Base-by-base conservation (phyloP, 1,140 invertebrate species). In the Brachionus plicatilis region DNA sequence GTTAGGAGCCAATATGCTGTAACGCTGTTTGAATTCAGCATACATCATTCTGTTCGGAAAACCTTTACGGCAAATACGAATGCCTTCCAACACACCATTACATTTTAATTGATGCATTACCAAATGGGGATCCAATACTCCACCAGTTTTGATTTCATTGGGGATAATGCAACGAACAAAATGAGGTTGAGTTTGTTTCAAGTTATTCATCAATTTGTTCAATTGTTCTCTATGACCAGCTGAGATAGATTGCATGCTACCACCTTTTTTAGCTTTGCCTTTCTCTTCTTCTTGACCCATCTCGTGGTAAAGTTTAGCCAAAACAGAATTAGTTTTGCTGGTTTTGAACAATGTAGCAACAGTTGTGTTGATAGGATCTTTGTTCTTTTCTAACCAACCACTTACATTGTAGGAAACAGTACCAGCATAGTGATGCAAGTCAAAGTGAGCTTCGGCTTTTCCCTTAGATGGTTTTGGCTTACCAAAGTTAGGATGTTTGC, bases 1-100 rank as follows among this genome's bases (percentile, higher is more conserved):
- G 88, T 93, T 92, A 85, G 95, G 95, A 87, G 94, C 94, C 93
- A 99, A 93, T 92, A 99, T 98, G 92, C 96, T 95, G 93, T 98
- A 99, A 95, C 97, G 95, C 90, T 99, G 95, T 91, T 99, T 99
- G 94, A 99, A 99, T 91, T 99, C 98, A 88, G 96, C 95, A 92
- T 99, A 99, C 86, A 96, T 93, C 94, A 99, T 97, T 91, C 98
- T 95, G 94, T 99, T 99, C 92, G 97, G 98, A 94, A 99, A 99
- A 91, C 98, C 98, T 93, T 99, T 99, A 92, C 98, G 94, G 91
- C 98, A 99, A 92, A 99, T 99, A 96, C 98, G 96, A 92, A 99
- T 99, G 92, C 98, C 98, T 94, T 99, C 98, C 93, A 99, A 94
- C 92, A 99, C 98, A 96, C 98, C 98, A 93, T 99, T 99, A 94